phyloP scores from a whole-genome alignment of 2,113 vertebrate genomes.

The Cyanoderma ruficeps region DNA sequence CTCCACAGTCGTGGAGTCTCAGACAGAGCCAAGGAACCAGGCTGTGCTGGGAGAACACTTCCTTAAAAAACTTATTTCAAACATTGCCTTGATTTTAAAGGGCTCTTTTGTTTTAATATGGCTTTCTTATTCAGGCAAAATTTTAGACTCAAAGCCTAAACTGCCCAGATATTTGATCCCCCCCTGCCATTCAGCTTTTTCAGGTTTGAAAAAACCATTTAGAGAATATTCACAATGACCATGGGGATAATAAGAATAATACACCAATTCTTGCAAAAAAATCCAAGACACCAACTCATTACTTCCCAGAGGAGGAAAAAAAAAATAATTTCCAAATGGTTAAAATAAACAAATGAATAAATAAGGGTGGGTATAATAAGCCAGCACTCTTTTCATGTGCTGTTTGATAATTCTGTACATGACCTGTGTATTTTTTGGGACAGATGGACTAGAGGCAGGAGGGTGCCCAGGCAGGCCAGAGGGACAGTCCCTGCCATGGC shows the following conservation, averaged over 20 bases:
- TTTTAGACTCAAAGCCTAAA: too few species aligned
- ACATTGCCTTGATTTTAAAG: not conserved
- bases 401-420: not conserved
- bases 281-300: accelerated
- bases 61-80: not conserved
- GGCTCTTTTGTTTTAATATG: not conserved
- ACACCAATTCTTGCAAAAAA: not conserved
- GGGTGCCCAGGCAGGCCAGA: not conserved
- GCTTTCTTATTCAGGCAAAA: not conserved
- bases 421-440: not conserved
- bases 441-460: not conserved
- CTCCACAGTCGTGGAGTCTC: too few species aligned
- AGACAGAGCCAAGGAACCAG: not conserved
- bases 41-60: not conserved
- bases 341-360: not conserved
- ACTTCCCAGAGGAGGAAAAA: not conserved
- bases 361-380: too few species aligned
- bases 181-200: too few species aligned
- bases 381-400: not conserved
- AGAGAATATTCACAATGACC: too few species aligned
- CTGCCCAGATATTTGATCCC: too few species aligned
- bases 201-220: too few species aligned
- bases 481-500: not conserved
- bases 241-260: too few species aligned
- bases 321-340: not conserved